Evolutionary conservation across 2,113 vertebrate genomes (phyloP).

Genomic region (Pogona vitticeps): DNA sequence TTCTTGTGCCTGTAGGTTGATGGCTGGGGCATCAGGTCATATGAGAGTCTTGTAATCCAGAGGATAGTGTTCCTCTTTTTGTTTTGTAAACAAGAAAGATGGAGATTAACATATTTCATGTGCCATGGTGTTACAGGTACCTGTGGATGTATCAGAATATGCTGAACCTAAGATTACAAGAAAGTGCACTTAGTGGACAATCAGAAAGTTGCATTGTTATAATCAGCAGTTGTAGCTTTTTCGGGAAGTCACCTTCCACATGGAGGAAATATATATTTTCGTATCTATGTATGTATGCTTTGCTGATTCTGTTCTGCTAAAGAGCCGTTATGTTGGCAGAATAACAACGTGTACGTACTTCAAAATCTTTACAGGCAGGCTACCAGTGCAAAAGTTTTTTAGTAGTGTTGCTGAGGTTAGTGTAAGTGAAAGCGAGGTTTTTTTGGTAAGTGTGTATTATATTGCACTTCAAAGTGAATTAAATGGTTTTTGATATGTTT

Average conservation of each 20-base stretch:
- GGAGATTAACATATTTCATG: background rate
- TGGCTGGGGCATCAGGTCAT: background rate
- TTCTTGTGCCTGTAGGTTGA: background rate
- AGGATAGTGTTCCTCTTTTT: background rate
- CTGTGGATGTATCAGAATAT: background rate
- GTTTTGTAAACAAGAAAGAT: fast-evolving
- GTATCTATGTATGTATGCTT: no score
- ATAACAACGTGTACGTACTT: background rate
- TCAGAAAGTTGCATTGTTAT: background rate
- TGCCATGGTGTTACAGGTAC: background rate
- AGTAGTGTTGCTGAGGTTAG: no score
- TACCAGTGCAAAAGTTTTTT: background rate
- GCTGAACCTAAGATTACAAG: background rate
- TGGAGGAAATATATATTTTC: background rate
- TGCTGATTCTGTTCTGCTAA: fast-evolving
- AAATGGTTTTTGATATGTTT: background rate
- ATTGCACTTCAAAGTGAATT: background rate
- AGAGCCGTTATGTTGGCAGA: background rate
- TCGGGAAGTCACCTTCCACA: background rate
- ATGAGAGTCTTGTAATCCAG: fast-evolving
- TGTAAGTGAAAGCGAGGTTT: background rate
- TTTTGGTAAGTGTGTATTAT: background rate
- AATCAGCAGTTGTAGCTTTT: background rate
- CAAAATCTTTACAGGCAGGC: background rate
- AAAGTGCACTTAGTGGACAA: fast-evolving